Evolutionary conservation across 2,888 invertebrate genomes (phyloP), one percentile per base, ranked within the genome.

Genomic region (Dryobotodes eremita): DNA sequence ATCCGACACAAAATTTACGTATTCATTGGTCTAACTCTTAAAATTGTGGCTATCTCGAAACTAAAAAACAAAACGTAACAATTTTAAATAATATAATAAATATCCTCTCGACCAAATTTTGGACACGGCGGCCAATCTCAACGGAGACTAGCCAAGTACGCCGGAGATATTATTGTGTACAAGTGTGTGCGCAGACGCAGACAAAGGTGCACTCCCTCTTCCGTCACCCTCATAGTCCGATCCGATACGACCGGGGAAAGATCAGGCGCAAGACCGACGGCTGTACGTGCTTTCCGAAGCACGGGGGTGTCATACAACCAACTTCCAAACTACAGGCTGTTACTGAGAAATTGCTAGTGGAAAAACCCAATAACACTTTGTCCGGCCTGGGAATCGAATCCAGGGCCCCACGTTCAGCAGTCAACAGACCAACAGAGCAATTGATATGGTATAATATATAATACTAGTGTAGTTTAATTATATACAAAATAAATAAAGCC

Each of bases 1-100:
- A 72, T 61, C 17, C 48, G 31, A 48, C 57, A 57, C 3, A 59
- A 26, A 57, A 75, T 26, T 36, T 74, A 73, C n/a, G 48, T 50
- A 59, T 48, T 59, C 36, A 59, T 23, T 20, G 17, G 46, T 57
- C 17, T 31, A 46, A 73, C 13, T 31, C 10, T 23, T 23, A 72
- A 57, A 73, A 57, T 50, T 42, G 6, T 36, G n/a, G 20, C n/a
- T n/a, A 48, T 59, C 13, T 8, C 17, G 11, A 59, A 50, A 50
- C 4, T 48, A 59, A 15, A 59, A 36, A 57, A 26, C 15, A 75
- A 50, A 75, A 75, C 75, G 4, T 75, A 75, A 75, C 75, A 61
- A 61, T 61, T 75, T 42, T 42, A 75, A 50, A 75, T 74, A 31
- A 46, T 57, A 46, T 57, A n/a, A 31, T 46, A 75, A 70, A 70